Conservation (phyloP, 2,797 vertebrate genomes). For the Furcifer pardalis region DNA sequence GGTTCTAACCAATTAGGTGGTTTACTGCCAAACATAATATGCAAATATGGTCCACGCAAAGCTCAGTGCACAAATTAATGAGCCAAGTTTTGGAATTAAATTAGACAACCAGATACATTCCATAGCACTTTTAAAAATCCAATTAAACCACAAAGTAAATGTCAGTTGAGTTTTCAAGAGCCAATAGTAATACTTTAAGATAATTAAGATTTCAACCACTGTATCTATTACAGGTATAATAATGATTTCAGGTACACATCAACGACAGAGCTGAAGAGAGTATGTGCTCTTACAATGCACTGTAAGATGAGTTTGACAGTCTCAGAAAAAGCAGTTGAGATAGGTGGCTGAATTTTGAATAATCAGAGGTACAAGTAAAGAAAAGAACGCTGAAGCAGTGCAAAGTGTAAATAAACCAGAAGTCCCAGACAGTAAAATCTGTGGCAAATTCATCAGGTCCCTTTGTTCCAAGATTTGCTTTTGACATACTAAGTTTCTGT, state of each 20-base stretch:
- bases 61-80: not conserved
- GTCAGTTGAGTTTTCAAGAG: not conserved
- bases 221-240: not conserved
- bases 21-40: not conserved
- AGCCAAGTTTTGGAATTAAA: not conserved
- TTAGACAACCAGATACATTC: not conserved
- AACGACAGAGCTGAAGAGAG: not conserved
- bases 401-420: slow-evolving; percentile 29
- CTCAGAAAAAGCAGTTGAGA: slow-evolving; percentile 22
- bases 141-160: not conserved
- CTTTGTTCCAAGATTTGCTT: slow-evolving; percentile 19
- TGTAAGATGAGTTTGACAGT: not conserved
- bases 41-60: not conserved
- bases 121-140: not conserved
- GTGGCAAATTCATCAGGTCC: slow-evolving; percentile 18
- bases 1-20: not conserved
- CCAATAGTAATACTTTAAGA: slow-evolving; percentile 12
- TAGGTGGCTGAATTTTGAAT: slow-evolving; percentile 26
- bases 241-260: not conserved
- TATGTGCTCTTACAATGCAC: slow-evolving; percentile 24
- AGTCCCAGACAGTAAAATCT: no score
- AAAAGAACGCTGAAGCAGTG: slow-evolving; percentile 39
- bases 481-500: not conserved
- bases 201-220: slow-evolving; percentile 29
- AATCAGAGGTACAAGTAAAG: slow-evolving; percentile 10